These are phyloP conservation scores for Tuta absoluta DNA, from an alignment of 2,888 invertebrate genomes.

Conservation along the genomic window DNA sequence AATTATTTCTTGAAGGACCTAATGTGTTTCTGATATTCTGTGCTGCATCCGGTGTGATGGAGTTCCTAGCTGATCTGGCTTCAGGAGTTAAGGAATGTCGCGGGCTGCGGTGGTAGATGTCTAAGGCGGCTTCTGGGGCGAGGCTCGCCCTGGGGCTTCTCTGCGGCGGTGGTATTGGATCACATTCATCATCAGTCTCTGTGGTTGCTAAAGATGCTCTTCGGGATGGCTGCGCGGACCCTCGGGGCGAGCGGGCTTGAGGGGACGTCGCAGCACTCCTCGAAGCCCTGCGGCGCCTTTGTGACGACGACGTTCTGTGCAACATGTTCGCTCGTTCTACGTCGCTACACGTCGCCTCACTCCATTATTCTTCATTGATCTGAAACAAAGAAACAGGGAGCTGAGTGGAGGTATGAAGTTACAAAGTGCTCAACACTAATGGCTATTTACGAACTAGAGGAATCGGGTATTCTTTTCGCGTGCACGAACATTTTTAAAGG, in stretches of 20 bases:
- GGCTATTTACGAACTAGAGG: slow-evolving; percentile 27
- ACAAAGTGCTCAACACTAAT: slow-evolving; percentile 21
- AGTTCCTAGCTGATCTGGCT: slow-evolving; percentile 82
- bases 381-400: slow-evolving; percentile 27
- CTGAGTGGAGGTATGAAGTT: slow-evolving; percentile 11
- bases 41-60: slow-evolving; percentile 82
- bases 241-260: slow-evolving; percentile 78
- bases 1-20: slow-evolving; percentile 81
- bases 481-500: slow-evolving; percentile 38
- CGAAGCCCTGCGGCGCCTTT: slow-evolving; percentile 84
- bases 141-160: slow-evolving; percentile 82
- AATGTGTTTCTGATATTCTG: slow-evolving; percentile 79
- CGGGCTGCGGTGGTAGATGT: slow-evolving; percentile 79
- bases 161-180: slow-evolving; percentile 61
- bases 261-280: slow-evolving; percentile 85
- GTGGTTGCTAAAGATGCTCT: slow-evolving; percentile 83
- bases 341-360: neutral
- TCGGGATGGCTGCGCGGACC: slow-evolving; percentile 70
- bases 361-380: slow-evolving; percentile 30
- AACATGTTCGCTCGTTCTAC: slow-evolving; percentile 73
- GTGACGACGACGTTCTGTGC: slow-evolving; percentile 84
- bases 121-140: slow-evolving; percentile 78
- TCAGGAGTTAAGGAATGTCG: slow-evolving; percentile 81
- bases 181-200: slow-evolving; percentile 82
- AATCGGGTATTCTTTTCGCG: slow-evolving; percentile 36